Evolutionary conservation across 1,140 invertebrate species (phyloP).

Genomic region (Andrena cerasifolii): DNA sequence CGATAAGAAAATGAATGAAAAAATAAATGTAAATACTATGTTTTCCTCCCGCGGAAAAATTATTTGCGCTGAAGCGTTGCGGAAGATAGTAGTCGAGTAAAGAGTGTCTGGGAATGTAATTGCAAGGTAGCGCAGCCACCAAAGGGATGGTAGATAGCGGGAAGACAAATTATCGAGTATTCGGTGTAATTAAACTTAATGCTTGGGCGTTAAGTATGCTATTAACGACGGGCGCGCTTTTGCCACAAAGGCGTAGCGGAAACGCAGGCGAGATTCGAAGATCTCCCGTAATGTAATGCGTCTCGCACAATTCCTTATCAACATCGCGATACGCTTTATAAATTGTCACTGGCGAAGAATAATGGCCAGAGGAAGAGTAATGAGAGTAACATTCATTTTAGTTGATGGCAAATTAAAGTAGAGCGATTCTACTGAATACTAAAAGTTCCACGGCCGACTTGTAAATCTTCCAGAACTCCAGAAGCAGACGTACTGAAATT

Average conservation of each 20-base stretch:
- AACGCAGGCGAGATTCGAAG: not conserved
- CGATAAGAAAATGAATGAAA: no score
- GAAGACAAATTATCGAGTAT: constrained; percentile 34
- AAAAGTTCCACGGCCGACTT: not conserved
- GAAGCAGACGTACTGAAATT: not conserved
- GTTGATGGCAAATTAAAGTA: constrained; percentile 1
- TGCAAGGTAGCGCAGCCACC: not conserved
- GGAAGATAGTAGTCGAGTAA: not conserved
- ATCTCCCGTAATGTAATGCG: not conserved
- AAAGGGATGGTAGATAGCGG: not conserved
- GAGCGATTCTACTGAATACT: not conserved
- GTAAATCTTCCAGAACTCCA: not conserved
- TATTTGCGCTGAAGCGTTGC: not conserved
- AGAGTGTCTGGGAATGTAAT: constrained; percentile 28
- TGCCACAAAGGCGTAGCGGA: constrained; percentile 8
- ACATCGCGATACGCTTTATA: not conserved
- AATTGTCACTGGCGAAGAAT: not conserved
- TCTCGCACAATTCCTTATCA: not conserved
- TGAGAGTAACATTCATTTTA: constrained; percentile 11
- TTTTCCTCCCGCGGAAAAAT: not conserved
- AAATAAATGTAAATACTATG: no score
- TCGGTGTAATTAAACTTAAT: constrained; percentile 31
- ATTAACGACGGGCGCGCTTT: constrained; percentile 14
- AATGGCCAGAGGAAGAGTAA: not conserved
- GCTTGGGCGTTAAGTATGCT: constrained; percentile 23